Evolutionary conservation across 2,888 invertebrate species (phyloP).

Genomic region (Parapristionchus giblindavisi): DNA sequence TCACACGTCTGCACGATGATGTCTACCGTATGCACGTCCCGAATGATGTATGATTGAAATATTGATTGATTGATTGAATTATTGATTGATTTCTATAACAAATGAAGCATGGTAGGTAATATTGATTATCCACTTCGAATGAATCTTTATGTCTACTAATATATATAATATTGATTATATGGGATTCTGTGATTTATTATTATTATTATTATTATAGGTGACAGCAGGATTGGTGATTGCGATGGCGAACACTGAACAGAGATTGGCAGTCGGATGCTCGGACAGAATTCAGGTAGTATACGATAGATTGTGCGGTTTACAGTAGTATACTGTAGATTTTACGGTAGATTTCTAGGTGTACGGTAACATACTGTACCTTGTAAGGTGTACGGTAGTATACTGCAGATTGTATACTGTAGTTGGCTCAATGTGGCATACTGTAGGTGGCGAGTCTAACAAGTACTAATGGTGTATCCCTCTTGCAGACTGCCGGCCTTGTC

Average conservation of each 20-base stretch:
- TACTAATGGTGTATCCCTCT: too few relatives aligned
- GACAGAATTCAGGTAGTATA: constrained; percentile 84
- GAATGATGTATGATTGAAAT: constrained; percentile 80
- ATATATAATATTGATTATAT: not conserved
- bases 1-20: constrained; percentile 87
- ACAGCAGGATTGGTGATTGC: constrained; percentile 79
- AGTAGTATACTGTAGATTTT: not conserved
- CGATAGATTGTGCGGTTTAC: constrained; percentile 76
- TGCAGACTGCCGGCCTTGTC: constrained; percentile 87
- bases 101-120: not conserved
- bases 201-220: constrained; percentile 76
- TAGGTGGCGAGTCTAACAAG: too few relatives aligned
- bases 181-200: not conserved
- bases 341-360: too few relatives aligned
- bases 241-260: constrained; percentile 87
- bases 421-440: too few relatives aligned
- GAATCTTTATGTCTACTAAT: not conserved
- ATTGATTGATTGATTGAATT: not conserved
- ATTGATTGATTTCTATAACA: not conserved
- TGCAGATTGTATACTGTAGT: too few relatives aligned
- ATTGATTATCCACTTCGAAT: not conserved
- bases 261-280: constrained; percentile 85
- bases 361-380: too few relatives aligned
- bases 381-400: too few relatives aligned
- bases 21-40: constrained; percentile 72